A percentile compares a stretch with the other conserved stretches of the same genome.
phyloP scores from a whole-genome alignment of 2,797 vertebrate genomes.

The Lithobates pipiens region DNA sequence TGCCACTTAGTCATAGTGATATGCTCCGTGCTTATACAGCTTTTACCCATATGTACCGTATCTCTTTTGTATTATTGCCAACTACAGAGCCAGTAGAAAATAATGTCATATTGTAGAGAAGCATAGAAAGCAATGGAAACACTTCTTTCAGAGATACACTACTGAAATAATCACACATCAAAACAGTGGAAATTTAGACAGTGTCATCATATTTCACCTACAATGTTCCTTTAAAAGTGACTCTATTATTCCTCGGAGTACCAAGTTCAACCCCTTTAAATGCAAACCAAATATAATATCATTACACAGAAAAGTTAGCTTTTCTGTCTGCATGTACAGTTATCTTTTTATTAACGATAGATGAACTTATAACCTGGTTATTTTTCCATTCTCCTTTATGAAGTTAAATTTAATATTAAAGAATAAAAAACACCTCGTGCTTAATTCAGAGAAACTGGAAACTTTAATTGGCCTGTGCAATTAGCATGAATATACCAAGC shows the following conservation, averaged over 20 bases:
- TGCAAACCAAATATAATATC: neutral
- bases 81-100: neutral
- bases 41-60: neutral
- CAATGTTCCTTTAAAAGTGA: neutral
- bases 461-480: constrained; percentile 43
- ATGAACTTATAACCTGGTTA: constrained; percentile 22
- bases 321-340: neutral
- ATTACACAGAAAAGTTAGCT: neutral
- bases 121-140: neutral
- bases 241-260: neutral
- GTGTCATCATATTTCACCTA: neutral
- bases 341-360: constrained; percentile 17
- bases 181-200: no score
- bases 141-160: neutral
- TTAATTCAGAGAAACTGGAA: constrained; percentile 29
- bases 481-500: constrained; percentile 33
- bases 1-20: no score
- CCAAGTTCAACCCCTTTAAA: neutral
- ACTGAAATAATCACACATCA: neutral
- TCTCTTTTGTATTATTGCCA: neutral
- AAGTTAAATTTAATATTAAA: constrained; percentile 13
- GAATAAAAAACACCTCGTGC: neutral
- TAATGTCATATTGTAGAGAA: neutral
- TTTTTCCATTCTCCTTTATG: constrained; percentile 18
- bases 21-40: no score